These are phyloP conservation scores for Mimas tiliae DNA, from an alignment of 2,888 invertebrate species.

Conservation along the genomic window DNA sequence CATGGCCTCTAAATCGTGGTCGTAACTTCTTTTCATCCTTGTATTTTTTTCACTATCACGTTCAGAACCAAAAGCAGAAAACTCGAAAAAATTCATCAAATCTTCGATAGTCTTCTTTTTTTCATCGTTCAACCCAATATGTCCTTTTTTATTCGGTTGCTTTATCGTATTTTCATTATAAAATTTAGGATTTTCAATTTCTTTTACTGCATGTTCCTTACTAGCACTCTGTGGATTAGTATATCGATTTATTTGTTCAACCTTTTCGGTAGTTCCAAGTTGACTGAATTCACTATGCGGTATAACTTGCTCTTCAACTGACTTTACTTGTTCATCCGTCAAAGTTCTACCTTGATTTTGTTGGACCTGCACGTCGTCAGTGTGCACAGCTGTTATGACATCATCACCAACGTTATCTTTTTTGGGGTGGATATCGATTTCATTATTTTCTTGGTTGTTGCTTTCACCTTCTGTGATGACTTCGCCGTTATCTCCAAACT, in stretches of 20 bases:
- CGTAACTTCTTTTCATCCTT: conserved; percentile 63
- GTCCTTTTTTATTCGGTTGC: conserved; percentile 33
- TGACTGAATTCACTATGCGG: conserved; percentile 47
- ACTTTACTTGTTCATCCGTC: conserved; percentile 63
- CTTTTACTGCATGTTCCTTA: conserved; percentile 45
- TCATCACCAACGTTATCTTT: conserved; percentile 62
- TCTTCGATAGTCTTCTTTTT: conserved; percentile 76
- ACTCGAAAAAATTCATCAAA: conserved; percentile 70
- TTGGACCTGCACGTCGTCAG: conserved; percentile 57
- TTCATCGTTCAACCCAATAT: conserved; percentile 53
- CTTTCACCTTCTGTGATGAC: conserved; percentile 44
- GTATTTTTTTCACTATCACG: conserved; percentile 37
- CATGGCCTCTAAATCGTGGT: conserved; percentile 58
- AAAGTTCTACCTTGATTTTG: conserved; percentile 56
- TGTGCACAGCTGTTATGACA: conserved; percentile 60
- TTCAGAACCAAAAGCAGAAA: conserved; percentile 55
- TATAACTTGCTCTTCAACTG: conserved; percentile 74
- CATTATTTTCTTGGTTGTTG: conserved; percentile 46
- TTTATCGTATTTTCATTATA: conserved; percentile 41
- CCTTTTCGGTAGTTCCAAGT: conserved; percentile 29
- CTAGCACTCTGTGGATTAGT: conserved; percentile 36
- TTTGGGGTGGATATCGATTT: conserved; percentile 42
- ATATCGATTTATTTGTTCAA: conserved; percentile 32
- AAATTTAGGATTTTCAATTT: conserved; percentile 41
- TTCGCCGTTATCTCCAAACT: conserved; percentile 72